phyloP scores from a whole-genome alignment of 2,888 invertebrate species.

The Stratiomys singularior region DNA sequence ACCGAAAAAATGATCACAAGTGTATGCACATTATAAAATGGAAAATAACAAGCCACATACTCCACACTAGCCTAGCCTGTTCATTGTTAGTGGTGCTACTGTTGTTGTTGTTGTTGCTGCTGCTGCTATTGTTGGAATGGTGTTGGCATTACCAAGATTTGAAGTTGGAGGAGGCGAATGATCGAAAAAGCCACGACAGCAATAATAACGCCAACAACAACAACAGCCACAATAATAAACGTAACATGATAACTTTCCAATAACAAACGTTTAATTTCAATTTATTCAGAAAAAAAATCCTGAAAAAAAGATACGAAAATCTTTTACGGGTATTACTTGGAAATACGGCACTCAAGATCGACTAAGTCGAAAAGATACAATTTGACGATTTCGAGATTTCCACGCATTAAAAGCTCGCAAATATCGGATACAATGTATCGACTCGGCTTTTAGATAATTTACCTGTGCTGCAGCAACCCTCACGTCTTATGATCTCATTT shows the following conservation, averaged over 20 bases:
- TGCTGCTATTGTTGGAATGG: neutral
- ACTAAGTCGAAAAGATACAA: too few species aligned
- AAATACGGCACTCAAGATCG: too few species aligned
- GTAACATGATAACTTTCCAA: conserved; percentile 26
- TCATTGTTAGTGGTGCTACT: neutral
- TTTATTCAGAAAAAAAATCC: conserved; percentile 15
- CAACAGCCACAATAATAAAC: neutral
- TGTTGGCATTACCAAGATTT: neutral
- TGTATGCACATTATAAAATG: conserved; percentile 6
- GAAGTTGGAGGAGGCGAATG: conserved; percentile 17
- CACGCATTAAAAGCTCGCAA: too few species aligned
- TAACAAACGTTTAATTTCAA: conserved; percentile 15
- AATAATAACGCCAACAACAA: conserved; percentile 2
- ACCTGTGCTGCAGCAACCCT: neutral
- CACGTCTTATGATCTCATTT: neutral
- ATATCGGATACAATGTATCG: too few species aligned
- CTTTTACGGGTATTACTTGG: neutral
- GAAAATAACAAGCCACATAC: conserved; percentile 9
- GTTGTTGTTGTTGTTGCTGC: neutral
- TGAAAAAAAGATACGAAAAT: too few species aligned
- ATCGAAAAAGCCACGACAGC: conserved; percentile 20
- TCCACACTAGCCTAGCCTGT: neutral
- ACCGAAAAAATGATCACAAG: conserved; percentile 22
- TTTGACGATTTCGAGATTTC: too few species aligned
- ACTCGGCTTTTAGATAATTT: too few species aligned